These are phyloP conservation scores for Cheumatopsyche charites DNA, from an alignment of 1,140 invertebrate genomes.

Conservation along the genomic window DNA sequence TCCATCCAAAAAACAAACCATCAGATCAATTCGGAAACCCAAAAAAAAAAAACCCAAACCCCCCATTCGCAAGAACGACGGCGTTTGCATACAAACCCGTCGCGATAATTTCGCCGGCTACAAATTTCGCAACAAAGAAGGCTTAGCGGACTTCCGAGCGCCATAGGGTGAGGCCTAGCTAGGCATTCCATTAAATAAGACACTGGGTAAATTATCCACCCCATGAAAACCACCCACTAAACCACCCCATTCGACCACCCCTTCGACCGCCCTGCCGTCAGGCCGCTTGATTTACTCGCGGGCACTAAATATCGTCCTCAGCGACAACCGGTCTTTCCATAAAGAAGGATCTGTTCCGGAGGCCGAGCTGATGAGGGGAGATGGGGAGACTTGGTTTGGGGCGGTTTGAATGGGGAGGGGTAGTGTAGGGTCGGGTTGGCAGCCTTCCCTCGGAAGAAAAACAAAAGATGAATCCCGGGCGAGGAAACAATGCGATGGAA, in stretches of 20 bases:
- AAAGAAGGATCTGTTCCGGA: slow-evolving; percentile 50
- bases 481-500: slow-evolving; percentile 17
- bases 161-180: slow-evolving; percentile 20
- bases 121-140: slow-evolving; percentile 49
- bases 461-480: slow-evolving; percentile 31
- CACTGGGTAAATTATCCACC: slow-evolving; percentile 50
- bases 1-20: background rate
- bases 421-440: background rate
- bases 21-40: background rate
- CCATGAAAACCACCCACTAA: background rate
- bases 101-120: slow-evolving; percentile 44
- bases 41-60: too few species aligned
- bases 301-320: slow-evolving; percentile 50
- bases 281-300: slow-evolving; percentile 49
- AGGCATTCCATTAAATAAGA: slow-evolving; percentile 50
- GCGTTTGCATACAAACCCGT: slow-evolving; percentile 25
- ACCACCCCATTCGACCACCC: slow-evolving; percentile 21
- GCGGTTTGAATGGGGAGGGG: background rate
- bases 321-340: slow-evolving; percentile 50
- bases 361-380: slow-evolving; percentile 32
- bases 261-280: slow-evolving; percentile 40
- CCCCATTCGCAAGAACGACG: background rate
- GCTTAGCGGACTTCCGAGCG: slow-evolving; percentile 34
- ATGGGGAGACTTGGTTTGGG: background rate
- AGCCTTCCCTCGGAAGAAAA: slow-evolving; percentile 14